phyloP scores from a whole-genome alignment of 2,888 invertebrate species.

The Nymphalis polychloros region DNA sequence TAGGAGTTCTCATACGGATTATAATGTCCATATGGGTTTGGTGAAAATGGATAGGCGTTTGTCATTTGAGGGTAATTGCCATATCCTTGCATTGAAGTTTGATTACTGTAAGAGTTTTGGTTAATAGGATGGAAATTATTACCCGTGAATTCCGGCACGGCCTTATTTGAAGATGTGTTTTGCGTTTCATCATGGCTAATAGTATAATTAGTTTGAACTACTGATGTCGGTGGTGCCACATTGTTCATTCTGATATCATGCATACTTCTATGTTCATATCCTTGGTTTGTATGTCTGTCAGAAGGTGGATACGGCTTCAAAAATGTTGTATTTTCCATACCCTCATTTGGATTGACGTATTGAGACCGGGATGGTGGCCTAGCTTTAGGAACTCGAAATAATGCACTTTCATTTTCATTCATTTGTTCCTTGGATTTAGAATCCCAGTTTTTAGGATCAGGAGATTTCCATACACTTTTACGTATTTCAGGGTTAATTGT shows the following conservation, averaged over 20 bases:
- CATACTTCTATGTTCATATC: slow-evolving; percentile 72
- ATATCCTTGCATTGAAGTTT: slow-evolving; percentile 70
- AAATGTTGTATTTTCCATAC: slow-evolving; percentile 80
- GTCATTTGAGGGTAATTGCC: slow-evolving; percentile 76
- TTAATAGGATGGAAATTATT: slow-evolving; percentile 71
- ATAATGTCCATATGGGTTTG: slow-evolving; percentile 77
- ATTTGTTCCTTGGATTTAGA: slow-evolving; percentile 67
- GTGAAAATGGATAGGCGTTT: slow-evolving; percentile 70
- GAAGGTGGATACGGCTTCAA: slow-evolving; percentile 84
- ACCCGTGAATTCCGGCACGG: slow-evolving; percentile 61
- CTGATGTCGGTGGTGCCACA: slow-evolving; percentile 53
- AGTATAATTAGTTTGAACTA: slow-evolving; percentile 69
- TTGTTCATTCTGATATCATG: slow-evolving; percentile 65
- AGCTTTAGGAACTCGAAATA: slow-evolving; percentile 85
- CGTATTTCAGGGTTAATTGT: slow-evolving; percentile 56
- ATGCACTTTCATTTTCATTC: slow-evolving; percentile 74
- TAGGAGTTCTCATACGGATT: slow-evolving; percentile 79
- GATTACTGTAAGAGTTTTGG: slow-evolving; percentile 67
- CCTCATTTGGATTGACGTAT: slow-evolving; percentile 72
- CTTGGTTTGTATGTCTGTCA: slow-evolving; percentile 68
- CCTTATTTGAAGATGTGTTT: slow-evolving; percentile 56
- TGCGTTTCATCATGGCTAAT: slow-evolving; percentile 72
- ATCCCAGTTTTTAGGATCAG: slow-evolving; percentile 75
- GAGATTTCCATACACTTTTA: slow-evolving; percentile 75
- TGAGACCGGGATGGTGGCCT: slow-evolving; percentile 83